These are phyloP conservation scores for Hydroisotoma schaefferi DNA, from an alignment of 2,888 invertebrate genomes.

Conservation along the genomic window DNA sequence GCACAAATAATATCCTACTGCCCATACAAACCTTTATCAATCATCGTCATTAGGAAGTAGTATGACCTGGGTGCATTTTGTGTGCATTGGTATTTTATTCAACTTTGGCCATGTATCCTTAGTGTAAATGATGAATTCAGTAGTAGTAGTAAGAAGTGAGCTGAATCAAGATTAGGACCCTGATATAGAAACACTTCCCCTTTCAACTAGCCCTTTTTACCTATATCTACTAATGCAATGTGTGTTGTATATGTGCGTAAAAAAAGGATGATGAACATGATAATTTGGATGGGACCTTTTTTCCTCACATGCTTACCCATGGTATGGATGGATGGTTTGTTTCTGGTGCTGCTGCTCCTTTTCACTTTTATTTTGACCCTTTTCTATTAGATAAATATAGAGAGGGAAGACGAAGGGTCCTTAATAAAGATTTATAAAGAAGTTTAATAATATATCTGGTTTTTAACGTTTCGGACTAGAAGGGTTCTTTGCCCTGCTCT, in stretches of 20 bases:
- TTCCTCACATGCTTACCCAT: conserved; percentile 5
- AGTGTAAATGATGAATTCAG: no score
- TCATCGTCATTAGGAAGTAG: no score
- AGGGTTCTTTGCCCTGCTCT: conserved; percentile 8
- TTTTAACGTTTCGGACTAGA: not conserved
- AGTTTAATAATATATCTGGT: conserved; percentile 13
- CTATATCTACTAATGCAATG: not conserved
- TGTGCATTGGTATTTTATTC: not conserved
- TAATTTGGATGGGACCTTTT: conserved; percentile 10
- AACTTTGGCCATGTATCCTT: not conserved
- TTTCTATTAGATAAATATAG: conserved; percentile 12
- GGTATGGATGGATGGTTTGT: not conserved
- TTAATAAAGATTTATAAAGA: no score
- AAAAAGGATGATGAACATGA: conserved; percentile 6
- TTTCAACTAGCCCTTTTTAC: conserved; percentile 5
- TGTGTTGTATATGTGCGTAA: not conserved
- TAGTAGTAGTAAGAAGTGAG: no score
- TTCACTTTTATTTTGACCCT: conserved; percentile 11
- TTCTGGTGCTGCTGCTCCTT: conserved; percentile 11
- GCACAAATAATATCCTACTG: no score
- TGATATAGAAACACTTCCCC: conserved; percentile 10
- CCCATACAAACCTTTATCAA: conserved; percentile 1
- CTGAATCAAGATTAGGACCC: not conserved
- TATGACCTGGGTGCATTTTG: not conserved
- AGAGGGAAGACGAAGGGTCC: conserved; percentile 6